Conservation (phyloP, 1,140 invertebrate species). For the Daktulosphaira vitifoliae region DNA sequence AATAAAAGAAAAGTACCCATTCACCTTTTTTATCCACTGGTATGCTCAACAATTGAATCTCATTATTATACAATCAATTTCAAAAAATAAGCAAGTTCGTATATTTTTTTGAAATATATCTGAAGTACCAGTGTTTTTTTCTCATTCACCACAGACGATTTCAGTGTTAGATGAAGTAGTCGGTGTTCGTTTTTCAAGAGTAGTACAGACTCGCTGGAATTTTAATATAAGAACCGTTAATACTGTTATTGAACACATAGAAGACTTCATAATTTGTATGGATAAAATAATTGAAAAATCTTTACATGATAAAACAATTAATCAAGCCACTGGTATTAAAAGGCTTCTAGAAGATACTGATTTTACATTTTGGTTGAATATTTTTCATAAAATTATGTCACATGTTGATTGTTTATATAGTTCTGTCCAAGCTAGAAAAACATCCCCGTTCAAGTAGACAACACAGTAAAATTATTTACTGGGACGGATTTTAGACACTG, state of each 20-base stretch:
- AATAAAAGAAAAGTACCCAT: conserved; percentile 38
- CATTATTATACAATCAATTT: conserved; percentile 8
- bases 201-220: too few species aligned
- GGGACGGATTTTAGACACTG: too few species aligned
- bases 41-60: not conserved
- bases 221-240: too few species aligned
- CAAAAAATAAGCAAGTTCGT: not conserved
- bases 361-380: conserved; percentile 2
- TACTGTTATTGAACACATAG: too few species aligned
- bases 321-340: too few species aligned
- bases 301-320: not conserved
- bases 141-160: conserved; percentile 12
- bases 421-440: conserved; percentile 8
- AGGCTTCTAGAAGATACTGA: not conserved
- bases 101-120: too few species aligned
- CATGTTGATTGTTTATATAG: not conserved
- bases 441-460: not conserved
- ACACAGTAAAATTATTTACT: not conserved
- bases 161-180: conserved; percentile 14
- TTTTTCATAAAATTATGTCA: conserved; percentile 19
- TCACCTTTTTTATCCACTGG: conserved; percentile 40
- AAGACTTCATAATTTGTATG: conserved; percentile 8
- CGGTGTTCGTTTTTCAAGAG: not conserved
- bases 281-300: conserved; percentile 2
- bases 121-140: conserved; percentile 33